Evolutionary conservation across 2,888 invertebrate genomes (phyloP).

Genomic region (Pogonocherus hispidulus): DNA sequence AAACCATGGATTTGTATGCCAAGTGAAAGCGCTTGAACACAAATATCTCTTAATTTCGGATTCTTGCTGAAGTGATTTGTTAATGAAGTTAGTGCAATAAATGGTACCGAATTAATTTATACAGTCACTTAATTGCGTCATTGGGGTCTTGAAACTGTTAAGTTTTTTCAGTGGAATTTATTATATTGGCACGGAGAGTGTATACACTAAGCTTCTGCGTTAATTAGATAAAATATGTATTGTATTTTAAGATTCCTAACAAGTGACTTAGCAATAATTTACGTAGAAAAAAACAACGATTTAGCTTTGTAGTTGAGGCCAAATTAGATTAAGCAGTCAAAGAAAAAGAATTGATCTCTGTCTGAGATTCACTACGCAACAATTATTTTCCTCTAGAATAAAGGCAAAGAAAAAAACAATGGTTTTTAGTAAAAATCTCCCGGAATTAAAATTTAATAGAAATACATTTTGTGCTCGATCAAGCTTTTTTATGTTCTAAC

Average conservation of each 20-base stretch:
- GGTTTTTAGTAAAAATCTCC: too few relatives aligned
- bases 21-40: too few relatives aligned
- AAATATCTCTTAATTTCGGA: too few relatives aligned
- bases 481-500: too few relatives aligned
- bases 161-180: slow-evolving; percentile 17
- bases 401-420: background rate
- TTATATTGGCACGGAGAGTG: slow-evolving; percentile 10
- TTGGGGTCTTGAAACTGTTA: slow-evolving; percentile 4
- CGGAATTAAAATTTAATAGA: too few relatives aligned
- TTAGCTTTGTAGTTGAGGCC: slow-evolving; percentile 4
- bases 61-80: too few relatives aligned
- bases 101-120: too few relatives aligned
- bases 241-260: slow-evolving; percentile 16
- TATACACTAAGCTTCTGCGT: slow-evolving; percentile 12
- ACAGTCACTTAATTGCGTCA: slow-evolving; percentile 17
- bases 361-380: background rate
- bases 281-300: background rate
- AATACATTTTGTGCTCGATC: too few relatives aligned
- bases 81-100: too few relatives aligned
- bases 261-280: slow-evolving; percentile 12
- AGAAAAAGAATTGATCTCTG: background rate
- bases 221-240: slow-evolving; percentile 17
- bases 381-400: background rate
- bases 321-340: background rate
- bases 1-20: too few relatives aligned